Evolutionary conservation across 2,797 vertebrate species (phyloP), one percentile per base, ranked within the genome.

Genomic region (Gymnothorax javanicus): DNA sequence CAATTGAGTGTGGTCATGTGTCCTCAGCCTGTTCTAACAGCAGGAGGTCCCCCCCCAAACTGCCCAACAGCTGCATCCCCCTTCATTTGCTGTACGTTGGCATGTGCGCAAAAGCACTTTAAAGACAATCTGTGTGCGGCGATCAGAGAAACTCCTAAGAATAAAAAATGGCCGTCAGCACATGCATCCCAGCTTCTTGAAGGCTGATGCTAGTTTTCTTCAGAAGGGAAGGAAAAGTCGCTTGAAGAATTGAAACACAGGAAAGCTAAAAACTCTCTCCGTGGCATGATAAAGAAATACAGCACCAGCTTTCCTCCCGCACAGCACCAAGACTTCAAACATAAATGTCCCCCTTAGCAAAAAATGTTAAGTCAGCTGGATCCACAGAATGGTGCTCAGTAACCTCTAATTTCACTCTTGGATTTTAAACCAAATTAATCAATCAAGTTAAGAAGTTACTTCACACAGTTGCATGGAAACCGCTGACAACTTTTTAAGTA

Each of bases 101-200:
- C 62, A 4, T 77, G 9, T 84, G 57, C 87, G 73, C 89, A 89
- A 88, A 75, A 84, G 87, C 82, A 87, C 90, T 89, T 87, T 82
- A 83, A 82, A 75, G 17, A 27, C 59, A 90, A 91, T 86, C 89
- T 88, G 90, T 89, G 89, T 71, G 50, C 57, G 25, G n/a, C 8
- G 3, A 59, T 27, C 57, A 7, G 90, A 89, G 92, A 88, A 64
- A 86, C 89, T 90, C 91, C 83, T 87, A 93, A 67, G 43, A 33
- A 43, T 27, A 4, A 43, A 64, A 59, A 64, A 27, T 67, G 83
- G 52, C 7, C 59, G 67, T 13, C 7, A 7, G 27, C 57, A 8
- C 50, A n/a, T 54, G 52, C 11, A 8, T 6, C 83, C 12, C 83
- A 84, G 83, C 83, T 84, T 59, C 83, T 62, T 2, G 15, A 7